Evolutionary conservation across 2,797 vertebrate genomes (phyloP).

Genomic region (Eulemur mongoz): DNA sequence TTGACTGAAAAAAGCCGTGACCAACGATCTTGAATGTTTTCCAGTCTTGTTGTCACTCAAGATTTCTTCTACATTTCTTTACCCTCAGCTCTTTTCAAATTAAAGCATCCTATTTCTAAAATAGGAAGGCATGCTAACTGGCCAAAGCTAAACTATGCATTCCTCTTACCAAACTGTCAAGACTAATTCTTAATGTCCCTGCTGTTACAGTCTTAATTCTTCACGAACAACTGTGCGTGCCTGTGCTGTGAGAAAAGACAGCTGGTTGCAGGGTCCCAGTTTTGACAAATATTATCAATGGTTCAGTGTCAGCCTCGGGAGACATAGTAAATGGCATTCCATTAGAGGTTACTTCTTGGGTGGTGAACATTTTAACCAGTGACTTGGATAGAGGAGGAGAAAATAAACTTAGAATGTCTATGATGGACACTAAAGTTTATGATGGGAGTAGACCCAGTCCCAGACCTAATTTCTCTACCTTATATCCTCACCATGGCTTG

Average conservation of each 20-base stretch:
- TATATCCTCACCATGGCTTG: neutral
- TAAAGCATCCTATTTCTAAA: constrained; percentile 44
- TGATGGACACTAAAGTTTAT: neutral
- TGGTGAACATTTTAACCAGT: constrained; percentile 40
- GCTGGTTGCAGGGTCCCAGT: constrained; percentile 60
- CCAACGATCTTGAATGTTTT: neutral
- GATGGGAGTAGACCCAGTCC: neutral
- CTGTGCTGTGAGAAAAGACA: constrained; percentile 51
- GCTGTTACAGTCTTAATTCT: constrained; percentile 46
- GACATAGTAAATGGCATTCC: constrained; percentile 51
- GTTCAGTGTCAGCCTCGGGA: constrained; percentile 21
- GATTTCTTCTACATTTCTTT: constrained; percentile 41
- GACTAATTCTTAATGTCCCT: constrained; percentile 14
- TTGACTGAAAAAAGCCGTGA: constrained; percentile 40
- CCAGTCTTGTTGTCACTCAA: constrained; percentile 29
- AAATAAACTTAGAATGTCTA: constrained; percentile 11
- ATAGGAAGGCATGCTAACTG: constrained; percentile 23
- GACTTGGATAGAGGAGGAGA: neutral
- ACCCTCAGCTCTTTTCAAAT: constrained; percentile 43
- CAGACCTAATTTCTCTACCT: neutral
- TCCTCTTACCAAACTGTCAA: neutral
- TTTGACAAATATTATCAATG: constrained; percentile 55
- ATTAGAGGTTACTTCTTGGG: neutral
- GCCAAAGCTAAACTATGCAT: neutral
- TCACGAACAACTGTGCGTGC: constrained; percentile 29